These are phyloP conservation scores for Pollenia labialis DNA, from an alignment of 2,888 invertebrate genomes.

Conservation along the genomic window DNA sequence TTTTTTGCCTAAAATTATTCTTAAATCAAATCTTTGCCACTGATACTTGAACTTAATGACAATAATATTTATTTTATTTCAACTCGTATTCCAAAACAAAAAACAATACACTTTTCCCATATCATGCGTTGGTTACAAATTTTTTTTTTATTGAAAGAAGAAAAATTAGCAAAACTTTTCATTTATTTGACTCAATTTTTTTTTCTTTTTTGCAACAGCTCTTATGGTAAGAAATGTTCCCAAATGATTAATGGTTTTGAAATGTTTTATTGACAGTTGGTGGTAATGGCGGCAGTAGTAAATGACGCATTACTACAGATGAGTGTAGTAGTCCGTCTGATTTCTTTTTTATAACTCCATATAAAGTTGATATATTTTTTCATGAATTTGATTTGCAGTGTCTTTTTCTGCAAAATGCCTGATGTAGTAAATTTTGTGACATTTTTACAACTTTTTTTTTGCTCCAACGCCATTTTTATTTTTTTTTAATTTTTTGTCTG, in stretches of 20 bases:
- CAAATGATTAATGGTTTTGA: conserved; percentile 60
- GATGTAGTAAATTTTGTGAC: conserved; percentile 33
- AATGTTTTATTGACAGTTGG: conserved; percentile 54
- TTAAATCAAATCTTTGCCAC: neutral
- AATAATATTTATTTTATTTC: conserved; percentile 3
- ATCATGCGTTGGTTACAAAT: neutral
- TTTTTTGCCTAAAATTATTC: neutral
- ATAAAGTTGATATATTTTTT: neutral
- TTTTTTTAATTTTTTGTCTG: neutral
- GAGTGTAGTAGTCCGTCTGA: neutral
- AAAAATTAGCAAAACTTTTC: conserved; percentile 10
- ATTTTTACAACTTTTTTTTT: conserved; percentile 21
- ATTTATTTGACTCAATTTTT: neutral
- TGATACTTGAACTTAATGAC: conserved; percentile 11
- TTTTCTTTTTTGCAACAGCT: neutral
- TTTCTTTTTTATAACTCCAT: neutral
- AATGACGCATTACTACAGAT: neutral
- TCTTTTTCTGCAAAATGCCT: neutral
- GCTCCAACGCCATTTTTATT: conserved; percentile 15
- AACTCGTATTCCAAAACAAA: neutral
- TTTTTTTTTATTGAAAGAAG: neutral
- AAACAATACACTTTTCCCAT: neutral
- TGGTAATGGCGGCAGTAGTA: conserved; percentile 18
- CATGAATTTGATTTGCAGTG: neutral
- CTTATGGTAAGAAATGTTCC: neutral